Percentiles rank a stretch among this genome's conserved stretches.
Conservation (phyloP, 2,888 invertebrate genomes). For the Polyommatus iphigenia region DNA sequence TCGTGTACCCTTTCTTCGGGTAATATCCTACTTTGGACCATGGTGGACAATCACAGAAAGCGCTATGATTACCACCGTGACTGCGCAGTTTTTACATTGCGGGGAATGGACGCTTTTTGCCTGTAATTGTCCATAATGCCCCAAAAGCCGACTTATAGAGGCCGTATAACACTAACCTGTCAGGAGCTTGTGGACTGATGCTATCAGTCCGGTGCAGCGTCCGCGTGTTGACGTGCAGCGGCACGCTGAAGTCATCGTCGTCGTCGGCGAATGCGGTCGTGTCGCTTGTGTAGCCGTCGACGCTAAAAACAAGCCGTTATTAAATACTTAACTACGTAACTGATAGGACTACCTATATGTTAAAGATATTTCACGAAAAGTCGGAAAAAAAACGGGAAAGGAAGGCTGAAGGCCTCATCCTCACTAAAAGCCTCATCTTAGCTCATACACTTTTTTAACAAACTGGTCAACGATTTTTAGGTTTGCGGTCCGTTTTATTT, state of each 20-base stretch:
- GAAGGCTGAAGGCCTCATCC: too few relatives aligned
- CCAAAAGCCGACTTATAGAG: neutral
- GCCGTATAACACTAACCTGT: slow-evolving; percentile 55
- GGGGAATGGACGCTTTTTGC: neutral
- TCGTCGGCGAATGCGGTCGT: slow-evolving; percentile 89
- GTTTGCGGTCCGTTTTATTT: too few relatives aligned
- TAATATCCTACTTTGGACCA: too few relatives aligned
- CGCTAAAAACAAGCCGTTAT: slow-evolving; percentile 57
- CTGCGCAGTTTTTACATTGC: neutral
- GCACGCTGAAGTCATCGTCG: slow-evolving; percentile 85
- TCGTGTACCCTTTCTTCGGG: too few relatives aligned
- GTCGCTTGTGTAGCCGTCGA: slow-evolving; percentile 89
- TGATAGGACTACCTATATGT: neutral
- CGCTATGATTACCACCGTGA: too few relatives aligned
- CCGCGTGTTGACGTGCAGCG: slow-evolving; percentile 84
- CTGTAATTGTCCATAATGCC: neutral
- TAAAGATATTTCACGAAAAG: neutral
- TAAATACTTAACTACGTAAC: neutral
- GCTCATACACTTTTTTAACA: too few relatives aligned
- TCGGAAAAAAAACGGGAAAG: too few relatives aligned
- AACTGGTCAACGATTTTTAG: neutral
- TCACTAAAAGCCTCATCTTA: too few relatives aligned
- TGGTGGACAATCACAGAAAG: too few relatives aligned
- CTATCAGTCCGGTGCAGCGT: slow-evolving; percentile 65
- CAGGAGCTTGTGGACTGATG: slow-evolving; percentile 72